Evolutionary conservation across 1,140 invertebrate species (phyloP).

Genomic region (Himalopsyche phryganea): DNA sequence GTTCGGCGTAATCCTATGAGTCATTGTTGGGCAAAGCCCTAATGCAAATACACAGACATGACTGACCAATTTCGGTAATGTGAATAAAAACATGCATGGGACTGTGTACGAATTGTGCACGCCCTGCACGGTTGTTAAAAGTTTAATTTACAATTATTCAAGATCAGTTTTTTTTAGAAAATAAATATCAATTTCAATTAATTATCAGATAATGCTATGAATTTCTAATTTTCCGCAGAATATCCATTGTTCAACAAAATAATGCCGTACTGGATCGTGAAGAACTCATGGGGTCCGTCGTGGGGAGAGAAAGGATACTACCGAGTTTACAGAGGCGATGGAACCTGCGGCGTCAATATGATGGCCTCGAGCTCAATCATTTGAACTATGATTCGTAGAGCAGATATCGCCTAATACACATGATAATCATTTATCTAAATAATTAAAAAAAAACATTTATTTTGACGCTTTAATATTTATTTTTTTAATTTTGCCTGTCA

Average conservation of each 20-base stretch:
- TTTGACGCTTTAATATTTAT: not conserved
- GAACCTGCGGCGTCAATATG: conserved; percentile 89
- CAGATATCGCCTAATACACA: no score
- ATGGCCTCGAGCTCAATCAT: conserved; percentile 85
- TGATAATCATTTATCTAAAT: not conserved
- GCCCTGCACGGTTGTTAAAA: no score
- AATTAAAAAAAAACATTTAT: not conserved
- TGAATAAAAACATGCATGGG: no score
- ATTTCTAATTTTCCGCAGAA: conserved; percentile 51
- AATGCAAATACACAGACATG: no score
- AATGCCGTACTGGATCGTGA: conserved; percentile 88
- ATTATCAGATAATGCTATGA: no score
- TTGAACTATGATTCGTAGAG: conserved; percentile 12
- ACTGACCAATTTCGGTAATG: no score
- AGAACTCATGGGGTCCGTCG: conserved; percentile 85
- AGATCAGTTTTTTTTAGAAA: no score
- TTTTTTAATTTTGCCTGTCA: not conserved
- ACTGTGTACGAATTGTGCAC: no score
- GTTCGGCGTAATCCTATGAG: no score
- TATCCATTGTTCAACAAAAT: conserved; percentile 78
- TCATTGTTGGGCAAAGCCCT: no score
- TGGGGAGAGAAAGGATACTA: conserved; percentile 96
- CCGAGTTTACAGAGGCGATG: conserved; percentile 88
- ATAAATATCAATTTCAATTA: no score
- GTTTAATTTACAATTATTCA: no score